Evolutionary conservation across 1,140 invertebrate species (phyloP), one percentile per base, ranked within the genome.

Genomic region (Sinonovacula constricta): DNA sequence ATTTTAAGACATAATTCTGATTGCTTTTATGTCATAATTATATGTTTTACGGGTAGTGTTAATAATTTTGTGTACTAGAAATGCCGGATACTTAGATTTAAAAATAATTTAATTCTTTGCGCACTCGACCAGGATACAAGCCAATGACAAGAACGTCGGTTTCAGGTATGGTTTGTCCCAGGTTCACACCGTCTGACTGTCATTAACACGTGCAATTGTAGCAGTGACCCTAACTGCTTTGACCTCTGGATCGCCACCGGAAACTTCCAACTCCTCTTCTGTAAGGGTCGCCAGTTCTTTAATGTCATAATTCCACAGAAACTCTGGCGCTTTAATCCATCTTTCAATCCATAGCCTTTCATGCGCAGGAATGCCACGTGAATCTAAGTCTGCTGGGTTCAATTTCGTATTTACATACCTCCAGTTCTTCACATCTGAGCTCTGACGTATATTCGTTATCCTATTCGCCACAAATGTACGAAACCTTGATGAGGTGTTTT

Each of bases 401-500:
- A 54, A 4, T 57, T 53, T 22, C 3, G 65, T 65, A 30, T n/a
- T 30, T 12, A 78, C 66, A 63, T 78, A 70, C 18, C 36, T 33
- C 78, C 78, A 80, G 26, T 75, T 18, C 1, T 67, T 53, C 1
- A 39, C 12, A 36, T 22, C 14, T 10, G 49, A 45, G 2, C 15
- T 12, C 14, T 80, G 34, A 49, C 54, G 49, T 14, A 80, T 74
- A 3, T 12, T 12, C 18, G 66, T 10, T 7, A 57, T 7, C 22
- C 56, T 57, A 57, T 57, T 57, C 22, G 26, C 56, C 7, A 57
- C 56, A 57, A 57, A 57, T 57, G 56, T 57, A 10, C 79, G 56
- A 69, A 83, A 84, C 36, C 79, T 72, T 34, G 57, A 28, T 7
- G 59, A 72, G 18, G 65, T 72, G 45, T 83, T 83, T 22, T 26